These are phyloP conservation scores for Drosophila neutralis DNA, from an alignment of 2,888 invertebrate species.

Conservation along the genomic window DNA sequence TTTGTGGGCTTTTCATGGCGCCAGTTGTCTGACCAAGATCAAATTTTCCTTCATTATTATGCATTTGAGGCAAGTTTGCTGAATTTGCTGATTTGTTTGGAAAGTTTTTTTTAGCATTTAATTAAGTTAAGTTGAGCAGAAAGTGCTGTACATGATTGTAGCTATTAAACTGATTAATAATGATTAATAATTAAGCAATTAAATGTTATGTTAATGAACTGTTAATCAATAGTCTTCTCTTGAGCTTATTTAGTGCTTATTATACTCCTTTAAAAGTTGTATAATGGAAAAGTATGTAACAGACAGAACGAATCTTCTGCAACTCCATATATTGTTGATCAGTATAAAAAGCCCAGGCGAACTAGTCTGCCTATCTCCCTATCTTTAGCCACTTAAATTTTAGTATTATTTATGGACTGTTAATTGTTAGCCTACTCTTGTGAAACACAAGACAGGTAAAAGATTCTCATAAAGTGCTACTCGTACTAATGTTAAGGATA, in stretches of 20 bases:
- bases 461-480: not conserved
- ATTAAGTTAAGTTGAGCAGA: not conserved
- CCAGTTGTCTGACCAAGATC: slow-evolving; percentile 42
- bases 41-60: slow-evolving; percentile 40
- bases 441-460: not conserved
- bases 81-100: slow-evolving; percentile 5
- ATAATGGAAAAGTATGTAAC: not conserved
- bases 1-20: slow-evolving; percentile 56
- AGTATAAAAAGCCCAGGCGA: not conserved
- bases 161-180: not conserved
- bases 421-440: not conserved
- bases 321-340: not conserved
- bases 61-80: slow-evolving; percentile 21
- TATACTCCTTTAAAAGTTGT: not conserved
- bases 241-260: too few species aligned
- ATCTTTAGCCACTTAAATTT: not conserved
- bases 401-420: not conserved
- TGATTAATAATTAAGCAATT: not conserved
- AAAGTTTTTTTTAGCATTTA: slow-evolving; percentile 6
- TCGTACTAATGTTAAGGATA: not conserved
- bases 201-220: not conserved
- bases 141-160: not conserved
- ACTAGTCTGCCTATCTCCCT: not conserved
- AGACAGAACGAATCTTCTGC: not conserved
- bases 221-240: not conserved